These are phyloP conservation scores for Carposina sasakii DNA, from an alignment of 1,140 invertebrate species.

Conservation along the genomic window DNA sequence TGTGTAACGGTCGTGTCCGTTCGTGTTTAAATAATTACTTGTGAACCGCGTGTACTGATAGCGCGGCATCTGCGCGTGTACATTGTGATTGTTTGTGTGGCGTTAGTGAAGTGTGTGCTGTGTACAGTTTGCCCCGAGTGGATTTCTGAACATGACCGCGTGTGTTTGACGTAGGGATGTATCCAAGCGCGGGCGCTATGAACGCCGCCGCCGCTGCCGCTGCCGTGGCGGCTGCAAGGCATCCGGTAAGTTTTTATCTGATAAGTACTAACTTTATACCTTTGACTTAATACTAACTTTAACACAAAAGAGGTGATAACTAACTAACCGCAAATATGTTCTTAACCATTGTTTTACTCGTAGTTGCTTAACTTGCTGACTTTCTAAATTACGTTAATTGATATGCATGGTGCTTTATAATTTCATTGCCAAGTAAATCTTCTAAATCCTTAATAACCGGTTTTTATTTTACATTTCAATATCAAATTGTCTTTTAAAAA, in stretches of 20 bases:
- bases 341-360: too few relatives aligned
- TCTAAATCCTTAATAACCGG: too few relatives aligned
- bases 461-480: too few relatives aligned
- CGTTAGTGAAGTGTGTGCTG: constrained; percentile 58
- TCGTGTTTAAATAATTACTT: constrained; percentile 18
- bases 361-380: too few relatives aligned
- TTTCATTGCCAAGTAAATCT: too few relatives aligned
- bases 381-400: too few relatives aligned
- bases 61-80: constrained; percentile 41
- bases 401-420: too few relatives aligned
- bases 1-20: constrained; percentile 29
- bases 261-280: too few relatives aligned
- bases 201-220: constrained; percentile 71
- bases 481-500: too few relatives aligned
- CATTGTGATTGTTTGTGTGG: constrained; percentile 51
- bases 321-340: too few relatives aligned
- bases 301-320: too few relatives aligned
- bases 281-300: too few relatives aligned
- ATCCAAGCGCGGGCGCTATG: constrained; percentile 71
- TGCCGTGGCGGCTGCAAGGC: constrained; percentile 71
- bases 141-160: constrained; percentile 52
- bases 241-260: constrained; percentile 59
- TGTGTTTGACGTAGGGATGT: constrained; percentile 69
- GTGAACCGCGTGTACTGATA: constrained; percentile 50
- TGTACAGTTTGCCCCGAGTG: constrained; percentile 46